These are phyloP conservation scores for Drosophila aff. DNA, from an alignment of 1,140 invertebrate species.

Conservation along the genomic window DNA sequence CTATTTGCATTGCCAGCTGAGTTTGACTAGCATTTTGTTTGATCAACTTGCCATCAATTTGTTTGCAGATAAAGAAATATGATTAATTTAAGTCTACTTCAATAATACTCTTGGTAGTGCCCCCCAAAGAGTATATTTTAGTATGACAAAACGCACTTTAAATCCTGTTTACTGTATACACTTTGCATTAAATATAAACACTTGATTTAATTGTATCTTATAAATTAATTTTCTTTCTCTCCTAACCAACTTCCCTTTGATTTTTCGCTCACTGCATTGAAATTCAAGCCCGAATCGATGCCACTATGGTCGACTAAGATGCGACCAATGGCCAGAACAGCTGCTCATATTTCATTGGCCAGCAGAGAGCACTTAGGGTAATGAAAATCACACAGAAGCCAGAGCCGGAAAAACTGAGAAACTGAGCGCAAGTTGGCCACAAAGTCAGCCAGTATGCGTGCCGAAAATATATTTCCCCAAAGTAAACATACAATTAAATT, in stretches of 20 bases:
- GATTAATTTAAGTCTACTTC: no score
- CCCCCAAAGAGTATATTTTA: not conserved
- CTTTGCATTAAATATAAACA: not conserved
- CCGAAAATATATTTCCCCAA: conserved; percentile 19
- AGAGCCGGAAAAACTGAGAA: conserved; percentile 11
- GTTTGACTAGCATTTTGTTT: conserved; percentile 17
- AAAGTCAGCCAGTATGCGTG: conserved; percentile 11
- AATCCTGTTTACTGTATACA: not conserved
- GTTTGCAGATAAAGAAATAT: conserved; percentile 5
- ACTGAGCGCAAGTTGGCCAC: conserved; percentile 12
- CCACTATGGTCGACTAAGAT: conserved; percentile 26
- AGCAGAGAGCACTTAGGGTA: conserved; percentile 31
- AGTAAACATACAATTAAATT: conserved; percentile 37
- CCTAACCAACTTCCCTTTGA: not conserved
- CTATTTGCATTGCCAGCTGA: conserved; percentile 38
- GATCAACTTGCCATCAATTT: conserved; percentile 36
- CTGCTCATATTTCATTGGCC: conserved; percentile 41
- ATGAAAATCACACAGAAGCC: conserved; percentile 41
- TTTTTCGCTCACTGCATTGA: conserved; percentile 7
- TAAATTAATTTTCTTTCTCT: not conserved
- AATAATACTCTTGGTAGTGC: not conserved
- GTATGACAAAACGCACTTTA: not conserved
- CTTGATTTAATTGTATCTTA: not conserved
- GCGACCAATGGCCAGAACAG: conserved; percentile 24
- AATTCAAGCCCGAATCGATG: conserved; percentile 15